Evolutionary conservation across 2,888 invertebrate species (phyloP), one percentile per base, ranked within the genome.

Genomic region (Agonopterix arenella): DNA sequence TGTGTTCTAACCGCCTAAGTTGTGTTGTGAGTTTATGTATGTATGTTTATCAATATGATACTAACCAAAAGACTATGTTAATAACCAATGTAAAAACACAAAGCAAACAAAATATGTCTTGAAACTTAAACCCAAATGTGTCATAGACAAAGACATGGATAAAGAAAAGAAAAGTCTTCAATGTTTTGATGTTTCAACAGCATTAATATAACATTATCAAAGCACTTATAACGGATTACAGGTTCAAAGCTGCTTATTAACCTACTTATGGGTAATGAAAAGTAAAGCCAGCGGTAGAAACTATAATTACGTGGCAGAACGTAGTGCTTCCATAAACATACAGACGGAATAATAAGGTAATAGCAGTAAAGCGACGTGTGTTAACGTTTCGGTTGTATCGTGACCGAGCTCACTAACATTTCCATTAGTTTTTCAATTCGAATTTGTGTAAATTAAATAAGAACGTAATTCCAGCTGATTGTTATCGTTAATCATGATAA

Each of bases 341-440:
- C 68, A 60, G 66, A 68, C 68, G 68, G 71, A 73, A 72, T 78
- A 66, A 68, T 69, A 68, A 61, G 55, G 60, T 60, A 66, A 65
- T 69, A 63, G 64, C 58, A 54, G 63, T 66, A 68, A 68, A 67
- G 62, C 64, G 55, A 69, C 61, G 64, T 61, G 68, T 61, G 68
- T 73, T 69, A 66, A 70, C 68, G 65, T 76, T 79, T 74, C 64
- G 68, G 64, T 64, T 62, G 56, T 73, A 59, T 79, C 83, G 84
- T 84, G 83, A 80, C 79, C 59, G 61, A 63, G 56, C 53, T 66
- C 73, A 76, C 76, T 82, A 76, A 80, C 68, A 59, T 70, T 73
- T 73, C 68, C 63, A 75, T 80, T 80, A 69, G 69, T 73, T 76
- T 77, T 76, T 75, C 65, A 69, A 73, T 73, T 65, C 66, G 59